These are phyloP conservation scores for Meganola albula DNA, from an alignment of 2,888 invertebrate species.

Conservation along the genomic window DNA sequence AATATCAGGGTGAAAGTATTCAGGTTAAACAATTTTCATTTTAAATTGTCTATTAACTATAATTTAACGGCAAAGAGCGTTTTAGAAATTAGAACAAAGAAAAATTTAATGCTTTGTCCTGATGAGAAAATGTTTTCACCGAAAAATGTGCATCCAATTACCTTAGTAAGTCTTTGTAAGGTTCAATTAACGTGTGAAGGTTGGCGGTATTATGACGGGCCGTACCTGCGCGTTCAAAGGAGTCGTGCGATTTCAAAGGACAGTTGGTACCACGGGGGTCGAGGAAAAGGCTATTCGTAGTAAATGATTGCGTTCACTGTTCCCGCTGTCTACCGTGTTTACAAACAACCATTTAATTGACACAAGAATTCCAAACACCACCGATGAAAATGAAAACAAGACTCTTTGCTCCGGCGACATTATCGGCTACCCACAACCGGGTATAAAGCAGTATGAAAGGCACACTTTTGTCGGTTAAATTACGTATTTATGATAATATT, in stretches of 20 bases:
- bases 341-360: constrained; percentile 69
- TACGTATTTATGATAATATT: constrained; percentile 7
- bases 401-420: constrained; percentile 28
- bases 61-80: too few species aligned
- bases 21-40: too few species aligned
- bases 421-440: constrained; percentile 32
- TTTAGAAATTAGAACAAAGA: too few species aligned
- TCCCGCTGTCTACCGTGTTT: constrained; percentile 53
- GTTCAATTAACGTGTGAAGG: constrained; percentile 31
- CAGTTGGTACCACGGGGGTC: constrained; percentile 27
- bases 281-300: constrained; percentile 49
- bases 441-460: too few species aligned
- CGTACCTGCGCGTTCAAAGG: constrained; percentile 37
- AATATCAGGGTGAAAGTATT: too few species aligned
- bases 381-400: constrained; percentile 55
- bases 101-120: too few species aligned
- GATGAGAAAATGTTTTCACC: too few species aligned
- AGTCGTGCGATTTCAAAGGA: constrained; percentile 42
- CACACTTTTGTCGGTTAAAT: too few species aligned
- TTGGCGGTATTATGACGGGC: constrained; percentile 18
- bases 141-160: constrained; percentile 23
- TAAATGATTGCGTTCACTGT: constrained; percentile 49
- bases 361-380: constrained; percentile 63
- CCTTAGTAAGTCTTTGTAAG: constrained; percentile 19
- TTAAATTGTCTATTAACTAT: too few species aligned